Percentiles rank a stretch among this genome's conserved stretches.
Evolutionary conservation across 2,888 invertebrate genomes (phyloP).

Genomic region (Meandrusa payeni): DNA sequence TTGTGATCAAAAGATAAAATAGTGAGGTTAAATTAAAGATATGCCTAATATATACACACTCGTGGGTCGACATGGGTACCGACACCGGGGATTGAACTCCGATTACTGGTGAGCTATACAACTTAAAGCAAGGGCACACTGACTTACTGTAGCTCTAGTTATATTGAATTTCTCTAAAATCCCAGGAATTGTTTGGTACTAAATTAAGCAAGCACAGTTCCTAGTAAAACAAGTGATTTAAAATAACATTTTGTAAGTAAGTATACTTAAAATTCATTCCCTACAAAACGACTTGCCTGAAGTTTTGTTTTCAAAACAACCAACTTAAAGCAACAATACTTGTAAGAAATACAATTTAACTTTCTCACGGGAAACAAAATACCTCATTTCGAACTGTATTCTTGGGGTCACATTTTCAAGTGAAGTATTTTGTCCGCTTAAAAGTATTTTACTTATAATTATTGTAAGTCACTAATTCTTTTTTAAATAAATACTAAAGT

Average conservation of each 20-base stretch:
- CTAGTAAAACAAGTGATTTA: slow-evolving; percentile 16
- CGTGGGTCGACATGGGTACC: too few relatives aligned
- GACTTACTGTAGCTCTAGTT: too few relatives aligned
- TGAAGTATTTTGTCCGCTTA: slow-evolving; percentile 24
- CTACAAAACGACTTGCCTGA: slow-evolving; percentile 16
- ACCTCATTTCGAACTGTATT: slow-evolving; percentile 46
- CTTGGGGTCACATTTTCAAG: slow-evolving; percentile 20
- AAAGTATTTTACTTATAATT: slow-evolving; percentile 28
- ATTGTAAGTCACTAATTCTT: slow-evolving; percentile 26
- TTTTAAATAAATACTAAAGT: too few relatives aligned
- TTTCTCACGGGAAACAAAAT: slow-evolving; percentile 59
- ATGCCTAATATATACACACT: too few relatives aligned
- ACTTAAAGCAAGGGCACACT: too few relatives aligned
- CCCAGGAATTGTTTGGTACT: not conserved
- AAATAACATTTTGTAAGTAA: slow-evolving; percentile 20
- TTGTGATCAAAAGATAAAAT: too few relatives aligned
- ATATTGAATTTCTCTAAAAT: too few relatives aligned
- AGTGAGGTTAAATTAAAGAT: too few relatives aligned
- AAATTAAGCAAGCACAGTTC: not conserved
- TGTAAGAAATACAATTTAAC: slow-evolving; percentile 71
- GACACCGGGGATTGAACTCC: too few relatives aligned
- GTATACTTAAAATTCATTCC: slow-evolving; percentile 21
- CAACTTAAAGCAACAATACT: slow-evolving; percentile 47
- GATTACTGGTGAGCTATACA: too few relatives aligned
- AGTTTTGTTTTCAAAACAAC: slow-evolving; percentile 39